A percentile compares a stretch with the other conserved stretches of the same genome.
Evolutionary conservation across 1,140 invertebrate species (phyloP).

Genomic region (Tetramorium alpestre): DNA sequence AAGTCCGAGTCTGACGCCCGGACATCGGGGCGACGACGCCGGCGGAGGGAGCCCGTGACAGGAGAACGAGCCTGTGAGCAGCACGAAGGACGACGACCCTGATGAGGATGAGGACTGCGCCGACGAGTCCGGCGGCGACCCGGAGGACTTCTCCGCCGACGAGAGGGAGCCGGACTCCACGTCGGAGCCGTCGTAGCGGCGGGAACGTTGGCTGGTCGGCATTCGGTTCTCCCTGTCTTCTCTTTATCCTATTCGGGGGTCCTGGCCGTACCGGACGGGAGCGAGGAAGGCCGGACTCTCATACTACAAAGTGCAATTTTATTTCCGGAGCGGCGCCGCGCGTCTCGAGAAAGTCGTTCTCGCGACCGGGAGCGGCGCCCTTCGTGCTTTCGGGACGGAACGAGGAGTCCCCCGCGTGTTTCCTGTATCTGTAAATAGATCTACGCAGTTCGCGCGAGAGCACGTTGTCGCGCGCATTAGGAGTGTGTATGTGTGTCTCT

Average conservation of each 20-base stretch:
- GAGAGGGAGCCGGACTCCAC: slow-evolving; percentile 82
- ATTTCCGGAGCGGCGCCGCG: slow-evolving; percentile 55
- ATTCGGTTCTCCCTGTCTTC: slow-evolving; percentile 41
- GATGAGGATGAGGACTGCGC: slow-evolving; percentile 68
- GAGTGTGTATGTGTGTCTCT: slow-evolving; percentile 1
- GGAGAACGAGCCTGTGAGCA: slow-evolving; percentile 82
- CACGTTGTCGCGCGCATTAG: slow-evolving; percentile 48
- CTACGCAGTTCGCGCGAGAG: slow-evolving; percentile 65
- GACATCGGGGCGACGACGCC: slow-evolving; percentile 78
- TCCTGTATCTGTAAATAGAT: slow-evolving; percentile 75
- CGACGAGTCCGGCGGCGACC: slow-evolving; percentile 58
- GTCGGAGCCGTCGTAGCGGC: slow-evolving; percentile 84
- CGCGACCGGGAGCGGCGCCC: slow-evolving; percentile 30
- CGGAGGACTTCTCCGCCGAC: slow-evolving; percentile 68
- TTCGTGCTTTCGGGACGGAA: slow-evolving; percentile 40
- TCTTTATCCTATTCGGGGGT: slow-evolving; percentile 8
- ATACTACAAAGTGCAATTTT: slow-evolving; percentile 84
- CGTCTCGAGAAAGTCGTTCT: slow-evolving; percentile 11
- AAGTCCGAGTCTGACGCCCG: slow-evolving; percentile 79
- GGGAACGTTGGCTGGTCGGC: slow-evolving; percentile 63
- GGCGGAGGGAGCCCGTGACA: slow-evolving; percentile 85
- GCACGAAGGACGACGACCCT: slow-evolving; percentile 78
- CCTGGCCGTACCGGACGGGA: slow-evolving; percentile 20
- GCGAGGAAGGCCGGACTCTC: slow-evolving; percentile 57
- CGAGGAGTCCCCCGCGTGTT: slow-evolving; percentile 51